Percentiles rank a stretch among this genome's conserved stretches.
Conservation (phyloP, 2,888 invertebrate genomes). For the Morinoia aosen region DNA sequence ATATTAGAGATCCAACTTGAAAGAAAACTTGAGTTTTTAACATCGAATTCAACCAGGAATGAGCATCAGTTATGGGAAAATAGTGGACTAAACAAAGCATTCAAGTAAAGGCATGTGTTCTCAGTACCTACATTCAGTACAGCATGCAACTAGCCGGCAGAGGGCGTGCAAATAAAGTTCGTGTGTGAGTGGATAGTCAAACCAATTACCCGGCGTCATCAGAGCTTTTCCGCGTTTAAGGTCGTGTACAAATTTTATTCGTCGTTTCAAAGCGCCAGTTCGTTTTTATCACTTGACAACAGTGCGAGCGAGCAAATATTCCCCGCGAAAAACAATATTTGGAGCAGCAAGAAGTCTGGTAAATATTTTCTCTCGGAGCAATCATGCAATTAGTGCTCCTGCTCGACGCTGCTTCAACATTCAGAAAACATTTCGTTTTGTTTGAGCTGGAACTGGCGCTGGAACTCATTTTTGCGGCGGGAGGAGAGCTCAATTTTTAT, state of each 20-base stretch:
- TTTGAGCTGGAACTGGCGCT: neutral
- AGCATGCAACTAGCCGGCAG: too few species aligned
- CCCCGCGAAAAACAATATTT: neutral
- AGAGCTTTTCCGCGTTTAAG: neutral
- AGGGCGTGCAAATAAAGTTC: too few species aligned
- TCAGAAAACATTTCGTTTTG: neutral
- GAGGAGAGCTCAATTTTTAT: neutral
- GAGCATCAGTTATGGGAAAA: too few species aligned
- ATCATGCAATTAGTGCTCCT: neutral
- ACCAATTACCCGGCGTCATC: too few species aligned
- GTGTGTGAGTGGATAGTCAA: too few species aligned
- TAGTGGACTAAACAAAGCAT: too few species aligned
- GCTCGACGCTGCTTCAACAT: neutral
- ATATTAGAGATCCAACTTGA: too few species aligned
- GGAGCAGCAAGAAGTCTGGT: neutral
- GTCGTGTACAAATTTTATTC: neutral
- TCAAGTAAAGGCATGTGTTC: too few species aligned
- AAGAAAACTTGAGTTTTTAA: too few species aligned
- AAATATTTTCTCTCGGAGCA: neutral
- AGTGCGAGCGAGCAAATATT: neutral
- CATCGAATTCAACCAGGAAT: too few species aligned
- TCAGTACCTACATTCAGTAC: too few species aligned
- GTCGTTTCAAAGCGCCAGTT: neutral
- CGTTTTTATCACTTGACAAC: neutral
- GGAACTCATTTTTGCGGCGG: neutral